Conservation (phyloP, 2,113 vertebrate genomes). For the Melozone crissalis region DNA sequence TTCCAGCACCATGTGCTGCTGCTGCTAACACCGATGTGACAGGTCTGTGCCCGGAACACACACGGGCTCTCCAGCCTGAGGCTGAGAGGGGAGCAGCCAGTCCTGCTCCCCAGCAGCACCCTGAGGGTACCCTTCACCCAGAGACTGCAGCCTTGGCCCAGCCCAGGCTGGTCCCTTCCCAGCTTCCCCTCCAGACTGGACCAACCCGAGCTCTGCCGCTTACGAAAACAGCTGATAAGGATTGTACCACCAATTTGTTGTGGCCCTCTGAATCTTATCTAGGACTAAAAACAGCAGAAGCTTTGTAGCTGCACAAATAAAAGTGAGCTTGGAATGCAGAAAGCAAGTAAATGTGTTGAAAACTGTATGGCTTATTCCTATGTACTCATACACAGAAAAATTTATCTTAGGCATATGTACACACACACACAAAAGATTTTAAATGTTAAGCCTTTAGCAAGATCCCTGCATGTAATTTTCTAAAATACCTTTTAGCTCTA, state of each 20-base stretch:
- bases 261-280: constrained; percentile 24
- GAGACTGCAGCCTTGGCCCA: neutral
- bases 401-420: neutral
- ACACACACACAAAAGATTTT: neutral
- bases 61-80: neutral
- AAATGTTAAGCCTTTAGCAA: neutral
- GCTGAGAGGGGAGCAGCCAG: neutral
- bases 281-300: neutral
- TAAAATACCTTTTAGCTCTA: neutral
- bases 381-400: neutral
- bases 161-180: neutral
- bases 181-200: neutral
- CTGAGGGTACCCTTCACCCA: neutral
- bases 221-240: constrained; percentile 7
- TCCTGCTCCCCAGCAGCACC: neutral
- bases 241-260: neutral
- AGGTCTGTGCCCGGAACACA: neutral
- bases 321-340: neutral
- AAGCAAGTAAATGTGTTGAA: neutral
- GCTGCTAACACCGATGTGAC: rapidly evolving
- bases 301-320: neutral
- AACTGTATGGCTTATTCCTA: neutral
- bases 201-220: neutral
- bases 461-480: neutral
- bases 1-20: neutral